phyloP scores from a whole-genome alignment of 2,888 invertebrate species.

The Phoronis australis region DNA sequence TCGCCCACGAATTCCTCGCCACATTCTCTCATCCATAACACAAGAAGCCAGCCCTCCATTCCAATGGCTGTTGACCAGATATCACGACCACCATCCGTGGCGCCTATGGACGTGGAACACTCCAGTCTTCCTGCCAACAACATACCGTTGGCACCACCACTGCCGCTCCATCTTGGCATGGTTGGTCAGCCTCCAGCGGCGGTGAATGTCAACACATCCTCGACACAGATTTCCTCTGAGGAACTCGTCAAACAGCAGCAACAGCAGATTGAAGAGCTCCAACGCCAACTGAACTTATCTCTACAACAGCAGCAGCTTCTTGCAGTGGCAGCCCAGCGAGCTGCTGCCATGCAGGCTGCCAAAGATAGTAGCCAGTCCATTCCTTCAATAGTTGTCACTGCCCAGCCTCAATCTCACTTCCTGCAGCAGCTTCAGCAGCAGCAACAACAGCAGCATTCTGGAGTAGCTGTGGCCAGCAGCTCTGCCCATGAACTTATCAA shows the following conservation, averaged over 20 bases:
- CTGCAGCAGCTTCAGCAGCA: conserved; percentile 25
- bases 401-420: conserved; percentile 25
- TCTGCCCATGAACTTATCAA: background rate
- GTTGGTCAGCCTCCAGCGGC: conserved; percentile 44
- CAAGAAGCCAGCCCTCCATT: conserved; percentile 12
- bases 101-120: conserved; percentile 19
- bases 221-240: conserved; percentile 18
- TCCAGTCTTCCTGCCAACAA: no score
- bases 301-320: conserved; percentile 31
- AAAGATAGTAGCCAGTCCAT: no score
- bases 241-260: conserved; percentile 64
- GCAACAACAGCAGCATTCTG: conserved; percentile 17
- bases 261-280: conserved; percentile 80
- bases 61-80: conserved; percentile 33
- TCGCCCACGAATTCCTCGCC: conserved; percentile 17
- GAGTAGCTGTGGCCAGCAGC: conserved; percentile 18
- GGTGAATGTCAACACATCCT: background rate
- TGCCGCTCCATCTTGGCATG: no score
- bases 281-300: conserved; percentile 58
- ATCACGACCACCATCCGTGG: conserved; percentile 46
- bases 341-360: no score
- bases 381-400: no score
- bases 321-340: no score
- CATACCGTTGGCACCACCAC: conserved; percentile 6
- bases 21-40: no score